Conservation (phyloP, 2,888 invertebrate genomes). For the Physocephala rufipes region DNA sequence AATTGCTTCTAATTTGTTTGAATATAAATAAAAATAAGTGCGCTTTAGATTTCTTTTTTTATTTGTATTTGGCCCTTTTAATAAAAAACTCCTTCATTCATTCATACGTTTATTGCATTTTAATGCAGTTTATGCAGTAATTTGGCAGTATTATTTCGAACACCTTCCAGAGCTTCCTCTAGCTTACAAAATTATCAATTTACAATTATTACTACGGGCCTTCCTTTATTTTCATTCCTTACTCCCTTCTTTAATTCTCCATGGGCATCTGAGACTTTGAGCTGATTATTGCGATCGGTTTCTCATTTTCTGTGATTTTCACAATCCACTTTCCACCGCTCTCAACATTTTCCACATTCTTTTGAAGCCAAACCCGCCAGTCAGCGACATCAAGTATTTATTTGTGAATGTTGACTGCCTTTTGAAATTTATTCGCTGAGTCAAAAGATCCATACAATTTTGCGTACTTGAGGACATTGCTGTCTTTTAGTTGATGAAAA, state of each 20-base stretch:
- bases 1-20: too few species aligned
- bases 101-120: too few species aligned
- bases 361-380: slow-evolving; percentile 1
- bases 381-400: background rate
- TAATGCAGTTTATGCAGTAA: too few species aligned
- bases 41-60: background rate
- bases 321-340: background rate
- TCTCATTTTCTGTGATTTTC: background rate
- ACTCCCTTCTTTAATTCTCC: too few species aligned
- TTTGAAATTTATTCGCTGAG: too few species aligned
- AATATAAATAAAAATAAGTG: background rate
- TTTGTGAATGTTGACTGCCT: background rate
- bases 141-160: slow-evolving; percentile 12
- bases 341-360: slow-evolving; percentile 1
- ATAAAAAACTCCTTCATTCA: slow-evolving; percentile 41
- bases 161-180: too few species aligned
- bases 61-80: slow-evolving; percentile 36
- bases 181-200: background rate
- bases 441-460: too few species aligned
- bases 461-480: slow-evolving; percentile 12
- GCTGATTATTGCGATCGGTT: background rate
- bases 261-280: background rate
- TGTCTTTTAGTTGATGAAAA: slow-evolving; percentile 39
- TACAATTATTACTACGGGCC: background rate
- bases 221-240: background rate